Percentiles rank a stretch among this genome's conserved stretches.
Evolutionary conservation across 2,113 vertebrate species (phyloP).

Genomic region (Mastomys natalensis): DNA sequence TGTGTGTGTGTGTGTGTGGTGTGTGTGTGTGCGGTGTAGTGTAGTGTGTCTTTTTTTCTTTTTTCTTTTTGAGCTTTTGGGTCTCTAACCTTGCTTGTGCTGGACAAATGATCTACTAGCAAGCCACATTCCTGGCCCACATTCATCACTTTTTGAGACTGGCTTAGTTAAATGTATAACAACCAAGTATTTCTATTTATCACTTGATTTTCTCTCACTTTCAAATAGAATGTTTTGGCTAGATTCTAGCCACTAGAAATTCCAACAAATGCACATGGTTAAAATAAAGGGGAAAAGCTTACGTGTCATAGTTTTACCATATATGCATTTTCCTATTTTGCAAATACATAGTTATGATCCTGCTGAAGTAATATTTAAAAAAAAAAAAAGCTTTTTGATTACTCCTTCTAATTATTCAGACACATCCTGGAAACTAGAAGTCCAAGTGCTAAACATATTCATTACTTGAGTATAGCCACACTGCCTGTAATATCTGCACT

Average conservation of each 20-base stretch:
- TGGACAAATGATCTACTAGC: not conserved
- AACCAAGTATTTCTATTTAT: not conserved
- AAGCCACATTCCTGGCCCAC: not conserved
- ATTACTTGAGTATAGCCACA: not conserved
- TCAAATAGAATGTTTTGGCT: conserved; percentile 24
- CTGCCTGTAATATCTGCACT: not conserved
- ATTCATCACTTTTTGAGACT: not conserved
- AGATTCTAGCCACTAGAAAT: conserved; percentile 51
- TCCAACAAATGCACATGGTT: conserved; percentile 11
- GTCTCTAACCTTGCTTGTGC: not conserved
- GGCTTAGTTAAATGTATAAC: conserved; percentile 36
- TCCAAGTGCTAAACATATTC: not conserved
- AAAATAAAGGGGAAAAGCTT: conserved; percentile 11
- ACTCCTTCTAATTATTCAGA: conserved; percentile 2
- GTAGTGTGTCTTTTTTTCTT: too few species aligned
- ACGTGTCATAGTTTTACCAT: not conserved
- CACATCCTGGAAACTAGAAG: not conserved
- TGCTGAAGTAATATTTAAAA: conserved; percentile 30
- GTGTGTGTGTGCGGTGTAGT: too few species aligned
- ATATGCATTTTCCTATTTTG: conserved; percentile 36
- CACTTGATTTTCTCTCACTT: conserved; percentile 35
- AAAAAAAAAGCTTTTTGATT: not conserved
- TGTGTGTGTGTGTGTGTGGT: too few species aligned
- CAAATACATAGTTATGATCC: conserved; percentile 19
- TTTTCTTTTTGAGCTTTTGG: not conserved